These are phyloP conservation scores for Notodonta ziczac DNA, from an alignment of 2,888 invertebrate genomes.

Conservation along the genomic window DNA sequence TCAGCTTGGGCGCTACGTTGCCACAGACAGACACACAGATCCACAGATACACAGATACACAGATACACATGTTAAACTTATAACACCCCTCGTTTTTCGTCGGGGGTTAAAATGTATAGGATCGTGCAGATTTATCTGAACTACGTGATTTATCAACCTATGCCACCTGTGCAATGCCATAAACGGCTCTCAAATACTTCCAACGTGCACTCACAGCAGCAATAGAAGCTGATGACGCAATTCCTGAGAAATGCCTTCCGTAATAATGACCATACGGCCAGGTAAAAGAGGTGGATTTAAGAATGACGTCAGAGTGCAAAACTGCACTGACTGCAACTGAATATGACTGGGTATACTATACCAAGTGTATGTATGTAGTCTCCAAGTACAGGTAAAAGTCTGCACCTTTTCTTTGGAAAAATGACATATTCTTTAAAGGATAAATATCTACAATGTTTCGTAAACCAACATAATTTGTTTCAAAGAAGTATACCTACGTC, in stretches of 20 bases:
- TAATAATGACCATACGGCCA: background rate
- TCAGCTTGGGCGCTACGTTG: too few relatives aligned
- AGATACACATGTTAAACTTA: too few relatives aligned
- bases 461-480: background rate
- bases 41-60: too few relatives aligned
- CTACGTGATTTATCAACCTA: slow-evolving; percentile 1
- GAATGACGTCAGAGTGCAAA: background rate
- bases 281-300: background rate
- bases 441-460: background rate
- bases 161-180: background rate
- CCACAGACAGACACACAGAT: too few relatives aligned
- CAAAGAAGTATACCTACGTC: background rate
- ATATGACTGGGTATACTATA: too few relatives aligned
- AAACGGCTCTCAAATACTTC: background rate
- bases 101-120: background rate
- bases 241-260: background rate
- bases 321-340: too few relatives aligned
- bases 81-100: too few relatives aligned
- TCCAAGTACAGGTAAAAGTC: too few relatives aligned
- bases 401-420: too few relatives aligned
- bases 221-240: background rate
- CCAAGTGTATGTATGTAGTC: too few relatives aligned
- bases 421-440: background rate
- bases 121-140: background rate
- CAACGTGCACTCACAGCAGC: background rate